These are phyloP conservation scores for Lerista edwardsae DNA, from an alignment of 2,797 vertebrate genomes.

Conservation along the genomic window DNA sequence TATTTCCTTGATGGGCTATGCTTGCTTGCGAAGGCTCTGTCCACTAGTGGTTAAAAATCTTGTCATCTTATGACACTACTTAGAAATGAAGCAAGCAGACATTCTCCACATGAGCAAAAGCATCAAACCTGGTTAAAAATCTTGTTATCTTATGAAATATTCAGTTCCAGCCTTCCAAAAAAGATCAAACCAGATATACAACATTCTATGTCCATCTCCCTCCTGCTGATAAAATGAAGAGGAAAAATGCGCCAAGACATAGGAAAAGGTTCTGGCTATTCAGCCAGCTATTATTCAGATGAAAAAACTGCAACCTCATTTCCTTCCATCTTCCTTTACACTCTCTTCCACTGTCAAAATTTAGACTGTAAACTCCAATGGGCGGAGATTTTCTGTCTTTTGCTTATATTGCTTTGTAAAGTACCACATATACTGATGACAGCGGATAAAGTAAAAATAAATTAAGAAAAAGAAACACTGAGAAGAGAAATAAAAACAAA, in stretches of 20 bases:
- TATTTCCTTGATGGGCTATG: not conserved
- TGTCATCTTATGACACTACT: too few species aligned
- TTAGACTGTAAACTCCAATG: not conserved
- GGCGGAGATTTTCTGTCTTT: not conserved
- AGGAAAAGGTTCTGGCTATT: not conserved
- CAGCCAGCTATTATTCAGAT: conserved; percentile 26
- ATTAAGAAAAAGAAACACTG: not conserved
- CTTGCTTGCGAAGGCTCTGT: not conserved
- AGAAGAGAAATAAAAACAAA: not conserved
- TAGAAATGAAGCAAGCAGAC: not conserved
- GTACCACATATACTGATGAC: too few species aligned
- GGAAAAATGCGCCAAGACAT: conserved; percentile 11
- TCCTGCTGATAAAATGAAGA: conserved; percentile 25
- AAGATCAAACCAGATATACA: conserved; percentile 40
- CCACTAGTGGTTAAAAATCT: conserved; percentile 16
- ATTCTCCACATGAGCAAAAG: not conserved
- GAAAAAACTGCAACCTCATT: conserved; percentile 8
- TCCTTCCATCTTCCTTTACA: not conserved
- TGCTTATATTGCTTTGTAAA: not conserved
- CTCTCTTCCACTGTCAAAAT: not conserved
- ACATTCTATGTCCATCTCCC: conserved; percentile 15
- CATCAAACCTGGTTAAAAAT: not conserved
- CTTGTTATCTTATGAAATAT: not conserved
- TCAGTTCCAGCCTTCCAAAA: conserved; percentile 10
- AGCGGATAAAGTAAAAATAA: not conserved